Base-by-base conservation (phyloP, 2,113 vertebrate species). In the Hemiscyllium ocellatum region DNA sequence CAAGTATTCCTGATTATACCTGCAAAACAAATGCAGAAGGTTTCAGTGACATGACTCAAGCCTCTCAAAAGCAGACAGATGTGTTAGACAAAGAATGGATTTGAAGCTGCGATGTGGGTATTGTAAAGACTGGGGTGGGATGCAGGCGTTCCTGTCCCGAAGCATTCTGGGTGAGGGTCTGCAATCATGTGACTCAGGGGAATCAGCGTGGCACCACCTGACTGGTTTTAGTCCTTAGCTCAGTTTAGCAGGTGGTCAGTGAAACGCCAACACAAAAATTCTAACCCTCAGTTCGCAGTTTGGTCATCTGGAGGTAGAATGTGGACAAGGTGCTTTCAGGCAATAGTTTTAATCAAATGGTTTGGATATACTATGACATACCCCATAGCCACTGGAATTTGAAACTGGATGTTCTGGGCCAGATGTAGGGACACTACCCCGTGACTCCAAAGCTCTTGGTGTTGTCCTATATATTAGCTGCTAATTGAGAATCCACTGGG, bases 1-100 rank as follows among this genome's bases (percentile, higher is more conserved):
- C 68, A 97, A 96, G 96, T 97, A 97, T 37, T 97, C 96, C 0
- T 98, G 97, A 96, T 98, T 98, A 96, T 98, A 98, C 98, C 98
- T 98, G 70, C n/a, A 96, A 65, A 85, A 50, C 68, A 95, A 95
- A 95, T 76, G 37, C 26, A 52, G 22, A 15, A 33, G 33, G 37
- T 15, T 17, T 52, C 15, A 72, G 0, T 29, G 47, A 50, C 47
- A 70, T 26, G 15, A 4, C 42, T 70, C 37, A 2, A 70, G 42
- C 70, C n/a, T 72, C 22, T 47, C 7, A 29, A 95, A 70, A 33
- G 19, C 22, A 19, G 33, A 5, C 42, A 56, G 12, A 7, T 69
- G 56, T 68, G 20, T 89, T 89, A 24, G n/a, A 24, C 0, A 3
- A 0, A 3, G 52, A 10, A 56, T n/a, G 24, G n/a, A 94, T 42